These are phyloP conservation scores for Acromyrmex echinatior DNA, from an alignment of 1,140 invertebrate genomes.

Conservation along the genomic window DNA sequence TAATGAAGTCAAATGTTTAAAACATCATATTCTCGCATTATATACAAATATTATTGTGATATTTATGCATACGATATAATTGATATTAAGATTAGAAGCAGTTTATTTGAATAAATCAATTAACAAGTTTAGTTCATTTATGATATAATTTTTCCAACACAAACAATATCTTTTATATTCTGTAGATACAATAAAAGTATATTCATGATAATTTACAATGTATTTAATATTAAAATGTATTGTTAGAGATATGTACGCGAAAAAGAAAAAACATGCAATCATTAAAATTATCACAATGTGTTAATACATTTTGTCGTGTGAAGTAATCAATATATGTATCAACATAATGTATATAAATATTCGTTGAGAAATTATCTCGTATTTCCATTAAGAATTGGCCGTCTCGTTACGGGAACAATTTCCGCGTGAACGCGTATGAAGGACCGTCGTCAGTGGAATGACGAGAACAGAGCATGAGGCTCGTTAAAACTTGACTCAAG, in stretches of 20 bases:
- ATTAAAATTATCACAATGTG: not conserved
- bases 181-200: not conserved
- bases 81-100: too few species aligned
- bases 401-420: conserved; percentile 30
- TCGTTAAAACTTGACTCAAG: conserved; percentile 70
- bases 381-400: conserved; percentile 26
- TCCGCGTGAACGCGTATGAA: conserved; percentile 26
- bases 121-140: too few species aligned
- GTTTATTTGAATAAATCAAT: too few species aligned
- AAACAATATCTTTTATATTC: not conserved
- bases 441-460: conserved; percentile 18
- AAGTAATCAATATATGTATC: not conserved
- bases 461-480: conserved; percentile 25
- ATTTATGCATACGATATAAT: not conserved
- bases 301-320: not conserved
- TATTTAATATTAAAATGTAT: not conserved
- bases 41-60: not conserved
- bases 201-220: not conserved
- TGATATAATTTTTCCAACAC: not conserved
- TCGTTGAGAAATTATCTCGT: not conserved
- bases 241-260: not conserved
- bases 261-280: not conserved
- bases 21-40: not conserved
- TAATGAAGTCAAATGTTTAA: not conserved
- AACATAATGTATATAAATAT: conserved; percentile 17